phyloP scores from a whole-genome alignment of 2,888 invertebrate genomes.

The Sinelater perroti region DNA sequence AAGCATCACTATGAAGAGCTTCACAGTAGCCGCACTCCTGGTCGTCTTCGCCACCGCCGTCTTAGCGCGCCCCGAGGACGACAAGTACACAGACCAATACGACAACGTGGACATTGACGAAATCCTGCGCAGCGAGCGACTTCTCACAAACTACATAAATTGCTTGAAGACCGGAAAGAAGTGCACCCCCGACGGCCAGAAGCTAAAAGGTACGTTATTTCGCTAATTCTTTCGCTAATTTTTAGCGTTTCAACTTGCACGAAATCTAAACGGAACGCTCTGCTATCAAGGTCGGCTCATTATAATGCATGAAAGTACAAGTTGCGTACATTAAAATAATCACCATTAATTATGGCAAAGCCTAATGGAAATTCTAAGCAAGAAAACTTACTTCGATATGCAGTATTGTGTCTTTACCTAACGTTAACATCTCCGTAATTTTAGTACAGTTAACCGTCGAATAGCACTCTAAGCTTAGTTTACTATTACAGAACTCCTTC shows the following conservation, averaged over 20 bases:
- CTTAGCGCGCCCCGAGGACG: slow-evolving; percentile 40
- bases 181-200: slow-evolving; percentile 75
- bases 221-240: background rate
- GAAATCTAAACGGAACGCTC: background rate
- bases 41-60: slow-evolving; percentile 32
- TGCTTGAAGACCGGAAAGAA: slow-evolving; percentile 70
- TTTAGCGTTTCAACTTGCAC: background rate
- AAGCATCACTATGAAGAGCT: slow-evolving; percentile 38
- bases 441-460: background rate
- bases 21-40: slow-evolving; percentile 38
- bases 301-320: background rate
- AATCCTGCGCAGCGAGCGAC: slow-evolving; percentile 70
- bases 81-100: slow-evolving; percentile 66
- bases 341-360: slow-evolving; percentile 1
- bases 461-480: background rate
- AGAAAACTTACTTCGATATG: background rate
- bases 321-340: background rate
- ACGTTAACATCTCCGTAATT: background rate
- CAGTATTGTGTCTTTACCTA: background rate
- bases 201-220: slow-evolving; percentile 71
- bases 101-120: slow-evolving; percentile 76
- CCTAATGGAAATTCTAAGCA: slow-evolving; percentile 15
- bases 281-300: background rate
- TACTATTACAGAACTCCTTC: slow-evolving; percentile 49
- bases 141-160: slow-evolving; percentile 60